phyloP scores from a whole-genome alignment of 1,140 invertebrate species.

The Drosophila varians region DNA sequence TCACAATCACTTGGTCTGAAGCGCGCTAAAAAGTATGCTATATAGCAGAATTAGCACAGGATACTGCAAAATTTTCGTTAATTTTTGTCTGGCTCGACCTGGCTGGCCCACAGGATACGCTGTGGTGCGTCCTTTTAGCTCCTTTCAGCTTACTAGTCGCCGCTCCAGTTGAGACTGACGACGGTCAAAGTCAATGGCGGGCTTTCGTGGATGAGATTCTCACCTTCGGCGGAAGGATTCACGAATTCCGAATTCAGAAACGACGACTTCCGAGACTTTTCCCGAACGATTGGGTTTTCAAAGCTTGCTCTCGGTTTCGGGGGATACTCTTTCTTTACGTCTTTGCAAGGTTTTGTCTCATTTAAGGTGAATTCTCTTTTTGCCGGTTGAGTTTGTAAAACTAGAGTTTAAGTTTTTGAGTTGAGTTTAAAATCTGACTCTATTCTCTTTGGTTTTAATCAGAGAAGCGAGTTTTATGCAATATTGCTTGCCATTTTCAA shows the following conservation, averaged over 20 bases:
- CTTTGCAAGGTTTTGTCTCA: too few species aligned
- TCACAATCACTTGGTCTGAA: conserved; percentile 59
- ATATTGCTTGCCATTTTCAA: neutral
- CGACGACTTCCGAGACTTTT: neutral
- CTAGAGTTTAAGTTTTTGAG: neutral
- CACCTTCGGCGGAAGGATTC: conserved; percentile 29
- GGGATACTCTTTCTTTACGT: too few species aligned
- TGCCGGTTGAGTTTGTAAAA: neutral
- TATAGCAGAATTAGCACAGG: conserved; percentile 37
- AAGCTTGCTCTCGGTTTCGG: neutral
- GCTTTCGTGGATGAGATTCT: conserved; percentile 29
- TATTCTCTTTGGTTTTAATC: neutral
- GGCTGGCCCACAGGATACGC: neutral
- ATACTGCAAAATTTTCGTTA: conserved; percentile 18
- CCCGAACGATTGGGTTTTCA: neutral
- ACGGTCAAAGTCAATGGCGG: conserved; percentile 51
- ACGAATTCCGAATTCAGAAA: neutral
- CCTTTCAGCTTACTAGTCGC: conserved; percentile 58
- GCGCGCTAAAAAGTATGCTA: conserved; percentile 67
- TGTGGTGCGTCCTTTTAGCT: conserved; percentile 23
- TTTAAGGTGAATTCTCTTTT: neutral
- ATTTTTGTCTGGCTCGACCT: neutral
- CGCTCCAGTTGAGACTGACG: conserved; percentile 67
- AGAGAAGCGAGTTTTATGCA: neutral
- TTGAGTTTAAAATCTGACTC: neutral